Evolutionary conservation across 2,888 invertebrate genomes (phyloP).

Genomic region (Platycnemis pennipes): DNA sequence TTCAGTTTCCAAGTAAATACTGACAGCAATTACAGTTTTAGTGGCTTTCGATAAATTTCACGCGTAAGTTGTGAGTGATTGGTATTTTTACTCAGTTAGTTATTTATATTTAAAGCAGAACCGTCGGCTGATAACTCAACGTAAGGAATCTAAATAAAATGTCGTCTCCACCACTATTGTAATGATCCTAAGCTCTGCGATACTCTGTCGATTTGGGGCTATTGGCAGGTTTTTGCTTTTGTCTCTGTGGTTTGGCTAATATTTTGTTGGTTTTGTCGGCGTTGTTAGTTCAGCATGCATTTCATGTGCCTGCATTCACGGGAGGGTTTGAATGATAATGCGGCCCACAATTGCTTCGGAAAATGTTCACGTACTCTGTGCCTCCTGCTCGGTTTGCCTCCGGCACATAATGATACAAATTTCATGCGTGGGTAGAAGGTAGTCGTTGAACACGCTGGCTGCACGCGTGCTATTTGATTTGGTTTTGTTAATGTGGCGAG

Average conservation of each 20-base stretch:
- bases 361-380: not conserved
- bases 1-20: too few species aligned
- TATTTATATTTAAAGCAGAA: too few species aligned
- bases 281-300: not conserved
- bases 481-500: constrained; percentile 13
- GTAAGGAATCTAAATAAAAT: too few species aligned
- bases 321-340: not conserved
- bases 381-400: not conserved
- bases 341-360: not conserved
- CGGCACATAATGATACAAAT: not conserved
- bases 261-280: not conserved
- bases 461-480: constrained; percentile 24
- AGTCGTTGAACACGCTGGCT: not conserved
- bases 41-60: too few species aligned
- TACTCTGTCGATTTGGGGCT: not conserved
- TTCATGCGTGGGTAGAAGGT: not conserved
- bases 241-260: not conserved
- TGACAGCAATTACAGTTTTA: too few species aligned
- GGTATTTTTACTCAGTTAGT: too few species aligned
- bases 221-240: not conserved
- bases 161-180: too few species aligned
- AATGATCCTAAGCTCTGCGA: too few species aligned
- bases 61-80: too few species aligned
- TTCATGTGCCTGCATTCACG: not conserved
- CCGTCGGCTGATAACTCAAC: too few species aligned